Base-by-base conservation (phyloP, 2,113 vertebrate genomes). In the Zapus hudsonius region DNA sequence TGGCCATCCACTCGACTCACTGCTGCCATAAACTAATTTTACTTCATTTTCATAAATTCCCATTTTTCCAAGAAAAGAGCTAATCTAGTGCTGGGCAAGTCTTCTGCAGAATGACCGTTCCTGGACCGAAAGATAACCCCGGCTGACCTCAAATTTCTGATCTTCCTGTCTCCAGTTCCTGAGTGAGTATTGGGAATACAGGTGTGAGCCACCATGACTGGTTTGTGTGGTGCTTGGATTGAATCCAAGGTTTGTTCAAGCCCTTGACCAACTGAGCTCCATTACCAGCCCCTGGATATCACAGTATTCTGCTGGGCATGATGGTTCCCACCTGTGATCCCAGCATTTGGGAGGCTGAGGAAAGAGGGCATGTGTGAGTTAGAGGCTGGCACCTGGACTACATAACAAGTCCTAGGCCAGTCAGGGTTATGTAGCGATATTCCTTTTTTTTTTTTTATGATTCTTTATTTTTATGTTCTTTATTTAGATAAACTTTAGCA, bases 1-100 rank as follows among this genome's bases (percentile, higher is more conserved):
- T 93, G 81, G 76, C 84, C 0, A 92, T 67, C 75, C 38, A 75
- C 36, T 72, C 42, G 81, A 84, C 96, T 97, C 40, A 33, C 5
- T 63, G 91, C 29, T 84, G 79, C 59, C 69, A 87, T 84, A 96
- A 94, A 92, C 81, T 55, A 1, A 31, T 40, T 96, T 94, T 94
- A 52, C 1, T 55, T 38, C 91, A 42, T n/a, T 1, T 55, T 93
- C 69, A 42, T 75, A 81, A 57, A 23, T 66, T 83, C 73, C 70
- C 44, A 31, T 88, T 92, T 88, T 82, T 55, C 93, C 9, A 84
- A 90, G 61, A 92, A 81, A 93, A 84, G 16, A 91, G 75, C 73
- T 90, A 83, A 74, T 27, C n/a, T 2, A 78, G 72, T 93, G 40
- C 59, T 95, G 61, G 66, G 40, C 20, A 78, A 20, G 83, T 75